Conservation (phyloP, 2,888 invertebrate genomes). For the Rugalucina vietnamica region DNA sequence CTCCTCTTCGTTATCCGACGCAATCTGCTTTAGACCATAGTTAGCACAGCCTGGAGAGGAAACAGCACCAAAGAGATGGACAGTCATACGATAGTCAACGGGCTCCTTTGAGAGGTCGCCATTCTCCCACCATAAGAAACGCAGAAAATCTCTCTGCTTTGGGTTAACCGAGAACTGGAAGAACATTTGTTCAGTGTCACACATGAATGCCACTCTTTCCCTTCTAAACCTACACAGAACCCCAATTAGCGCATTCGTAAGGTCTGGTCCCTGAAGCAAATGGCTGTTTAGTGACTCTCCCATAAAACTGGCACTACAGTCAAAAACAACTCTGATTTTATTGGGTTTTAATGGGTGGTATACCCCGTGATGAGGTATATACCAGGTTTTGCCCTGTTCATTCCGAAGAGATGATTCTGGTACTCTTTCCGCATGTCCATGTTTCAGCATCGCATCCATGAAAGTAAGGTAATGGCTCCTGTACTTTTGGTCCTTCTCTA, state of each 20-base stretch:
- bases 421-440: not conserved
- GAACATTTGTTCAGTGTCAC: conserved; percentile 30
- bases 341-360: conserved; percentile 7
- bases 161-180: conserved; percentile 27
- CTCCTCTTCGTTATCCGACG: not conserved
- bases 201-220: conserved; percentile 24
- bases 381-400: conserved; percentile 8
- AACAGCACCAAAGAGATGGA: conserved; percentile 28
- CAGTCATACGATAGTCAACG: conserved; percentile 19
- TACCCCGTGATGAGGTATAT: conserved; percentile 17
- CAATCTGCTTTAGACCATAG: conserved; percentile 32
- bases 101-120: conserved; percentile 10
- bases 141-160: conserved; percentile 7
- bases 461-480: not conserved
- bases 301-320: not conserved
- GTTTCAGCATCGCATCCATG: not conserved
- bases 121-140: conserved; percentile 47
- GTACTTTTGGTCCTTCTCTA: conserved; percentile 6
- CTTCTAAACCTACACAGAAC: conserved; percentile 36
- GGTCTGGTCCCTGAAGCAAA: conserved; percentile 1
- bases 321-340: conserved; percentile 2
- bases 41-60: conserved; percentile 51
- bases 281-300: not conserved
- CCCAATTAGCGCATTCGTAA: conserved; percentile 7
- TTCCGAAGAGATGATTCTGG: not conserved